Conservation (phyloP, 2,113 vertebrate species). For the Chloebia gouldiae region DNA sequence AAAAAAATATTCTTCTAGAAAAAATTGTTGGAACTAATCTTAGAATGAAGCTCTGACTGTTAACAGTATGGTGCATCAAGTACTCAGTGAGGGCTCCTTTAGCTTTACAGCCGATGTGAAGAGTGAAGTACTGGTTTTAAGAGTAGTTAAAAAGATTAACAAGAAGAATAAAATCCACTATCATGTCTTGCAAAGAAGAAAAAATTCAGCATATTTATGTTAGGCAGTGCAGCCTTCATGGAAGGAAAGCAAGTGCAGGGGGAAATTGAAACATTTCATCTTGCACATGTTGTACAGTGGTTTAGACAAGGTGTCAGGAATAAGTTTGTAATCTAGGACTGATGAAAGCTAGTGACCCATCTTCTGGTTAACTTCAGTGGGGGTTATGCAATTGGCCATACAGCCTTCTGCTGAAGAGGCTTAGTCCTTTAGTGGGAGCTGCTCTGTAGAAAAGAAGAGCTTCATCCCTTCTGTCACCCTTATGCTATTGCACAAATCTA, state of each 20-base stretch:
- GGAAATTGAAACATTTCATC: background rate
- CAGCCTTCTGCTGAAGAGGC: background rate
- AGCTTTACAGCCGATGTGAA: background rate
- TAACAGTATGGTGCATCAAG: background rate
- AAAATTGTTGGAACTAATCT: background rate
- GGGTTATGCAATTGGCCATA: background rate
- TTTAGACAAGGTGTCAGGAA: background rate
- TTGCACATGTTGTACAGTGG: background rate
- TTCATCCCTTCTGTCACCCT: background rate
- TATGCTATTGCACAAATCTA: rapidly evolving
- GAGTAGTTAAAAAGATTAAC: background rate
- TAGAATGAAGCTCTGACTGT: background rate
- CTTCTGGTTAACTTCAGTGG: background rate
- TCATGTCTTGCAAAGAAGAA: background rate
- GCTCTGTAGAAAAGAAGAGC: background rate
- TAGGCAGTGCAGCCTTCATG: background rate
- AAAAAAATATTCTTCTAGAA: background rate
- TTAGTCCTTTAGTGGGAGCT: background rate
- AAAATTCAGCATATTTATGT: background rate
- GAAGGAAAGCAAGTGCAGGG: background rate
- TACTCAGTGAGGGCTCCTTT: background rate
- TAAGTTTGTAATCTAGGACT: background rate
- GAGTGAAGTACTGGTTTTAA: background rate
- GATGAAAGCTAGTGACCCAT: background rate
- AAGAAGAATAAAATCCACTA: background rate